Conservation (phyloP, 2,888 invertebrate genomes). For the Tetragnatha montana region DNA sequence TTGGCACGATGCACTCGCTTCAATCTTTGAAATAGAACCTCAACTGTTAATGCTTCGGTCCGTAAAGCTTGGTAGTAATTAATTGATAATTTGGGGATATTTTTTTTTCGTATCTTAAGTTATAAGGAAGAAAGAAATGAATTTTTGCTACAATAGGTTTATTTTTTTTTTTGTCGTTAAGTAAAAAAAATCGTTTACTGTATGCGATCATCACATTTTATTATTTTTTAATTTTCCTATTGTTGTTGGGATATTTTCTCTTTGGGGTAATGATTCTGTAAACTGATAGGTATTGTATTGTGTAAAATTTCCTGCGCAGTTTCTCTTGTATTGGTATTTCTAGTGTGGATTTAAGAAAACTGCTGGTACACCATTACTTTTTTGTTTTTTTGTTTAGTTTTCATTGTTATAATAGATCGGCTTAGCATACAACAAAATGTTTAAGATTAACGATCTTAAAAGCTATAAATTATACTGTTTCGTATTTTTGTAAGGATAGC, state of each 20-base stretch:
- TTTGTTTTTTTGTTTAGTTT: background rate
- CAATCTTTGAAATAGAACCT: background rate
- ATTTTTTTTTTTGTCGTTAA: background rate
- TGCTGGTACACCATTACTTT: background rate
- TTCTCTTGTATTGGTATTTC: background rate
- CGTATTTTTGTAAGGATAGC: no score
- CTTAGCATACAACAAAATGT: background rate
- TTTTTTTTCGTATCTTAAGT: background rate
- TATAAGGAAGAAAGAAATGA: background rate
- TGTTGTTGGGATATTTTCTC: background rate
- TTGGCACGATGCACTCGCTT: background rate
- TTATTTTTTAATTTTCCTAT: background rate
- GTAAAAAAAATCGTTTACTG: background rate
- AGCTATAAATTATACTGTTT: no score
- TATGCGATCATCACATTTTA: background rate
- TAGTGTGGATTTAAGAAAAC: background rate
- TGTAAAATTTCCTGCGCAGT: background rate
- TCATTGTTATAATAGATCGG: background rate
- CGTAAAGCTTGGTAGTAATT: background rate
- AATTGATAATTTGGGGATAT: background rate
- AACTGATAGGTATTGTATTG: background rate
- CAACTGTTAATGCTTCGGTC: background rate
- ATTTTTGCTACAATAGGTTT: background rate
- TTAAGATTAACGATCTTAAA: background rate
- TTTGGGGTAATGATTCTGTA: background rate